Evolutionary conservation across 2,113 vertebrate species (phyloP).

Genomic region (Petaurus breviceps): DNA sequence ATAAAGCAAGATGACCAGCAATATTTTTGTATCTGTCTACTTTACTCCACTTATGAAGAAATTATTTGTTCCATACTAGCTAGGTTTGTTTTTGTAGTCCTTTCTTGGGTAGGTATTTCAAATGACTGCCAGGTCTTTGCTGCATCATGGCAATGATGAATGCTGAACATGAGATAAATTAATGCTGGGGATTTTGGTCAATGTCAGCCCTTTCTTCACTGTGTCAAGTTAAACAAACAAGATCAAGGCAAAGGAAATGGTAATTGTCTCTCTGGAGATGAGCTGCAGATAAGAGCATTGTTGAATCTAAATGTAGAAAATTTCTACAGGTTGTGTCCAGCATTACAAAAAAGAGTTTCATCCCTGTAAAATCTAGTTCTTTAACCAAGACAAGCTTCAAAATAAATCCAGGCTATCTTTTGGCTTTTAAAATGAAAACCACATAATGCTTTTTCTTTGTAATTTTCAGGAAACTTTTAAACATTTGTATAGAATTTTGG

Average conservation of each 20-base stretch:
- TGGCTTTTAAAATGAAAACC: constrained; percentile 59
- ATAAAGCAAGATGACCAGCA: not conserved
- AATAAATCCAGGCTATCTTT: constrained; percentile 64
- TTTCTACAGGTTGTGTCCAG: constrained; percentile 85
- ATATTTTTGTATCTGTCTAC: not conserved
- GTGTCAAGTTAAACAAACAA: constrained; percentile 99
- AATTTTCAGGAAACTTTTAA: constrained; percentile 46
- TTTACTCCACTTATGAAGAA: constrained; percentile 51
- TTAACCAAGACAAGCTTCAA: constrained; percentile 74
- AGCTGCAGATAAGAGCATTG: constrained; percentile 86
- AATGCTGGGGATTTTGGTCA: constrained; percentile 97
- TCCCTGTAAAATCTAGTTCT: constrained; percentile 69
- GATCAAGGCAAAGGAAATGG: constrained; percentile 94
- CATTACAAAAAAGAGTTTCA: constrained; percentile 82
- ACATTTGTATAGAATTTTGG: constrained; percentile 48
- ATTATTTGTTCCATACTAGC: constrained; percentile 68
- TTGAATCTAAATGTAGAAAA: constrained; percentile 88
- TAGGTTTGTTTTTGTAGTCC: constrained; percentile 69
- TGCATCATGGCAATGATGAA: constrained; percentile 95
- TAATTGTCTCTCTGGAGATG: constrained; percentile 97
- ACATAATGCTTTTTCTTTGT: constrained; percentile 46
- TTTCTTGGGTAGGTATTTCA: constrained; percentile 82
- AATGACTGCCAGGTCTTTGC: constrained; percentile 85
- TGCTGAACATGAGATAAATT: constrained; percentile 98
- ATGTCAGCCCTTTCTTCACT: constrained; percentile 97